Evolutionary conservation across 2,888 invertebrate genomes (phyloP).

Genomic region (Proisotoma minuta): DNA sequence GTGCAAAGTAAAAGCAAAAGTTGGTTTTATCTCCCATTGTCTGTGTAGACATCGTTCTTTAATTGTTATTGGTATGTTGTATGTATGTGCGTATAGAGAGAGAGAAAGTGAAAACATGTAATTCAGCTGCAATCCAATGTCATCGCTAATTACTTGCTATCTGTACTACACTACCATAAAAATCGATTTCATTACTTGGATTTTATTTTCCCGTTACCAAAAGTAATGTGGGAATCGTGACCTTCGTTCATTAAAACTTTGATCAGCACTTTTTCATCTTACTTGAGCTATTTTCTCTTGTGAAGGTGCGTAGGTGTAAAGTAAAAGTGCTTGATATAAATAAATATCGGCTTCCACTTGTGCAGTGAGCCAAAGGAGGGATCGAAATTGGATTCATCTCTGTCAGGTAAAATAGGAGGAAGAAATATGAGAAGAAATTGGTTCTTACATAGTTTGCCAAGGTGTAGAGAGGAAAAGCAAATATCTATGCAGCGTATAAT

Average conservation of each 20-base stretch:
- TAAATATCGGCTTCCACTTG: too few species aligned
- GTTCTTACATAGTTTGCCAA: too few species aligned
- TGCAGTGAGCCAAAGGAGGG: too few species aligned
- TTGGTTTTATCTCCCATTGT: background rate
- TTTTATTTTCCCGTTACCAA: background rate
- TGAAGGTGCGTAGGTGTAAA: too few species aligned
- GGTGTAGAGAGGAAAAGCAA: background rate
- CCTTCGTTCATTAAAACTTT: background rate
- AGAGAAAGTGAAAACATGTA: background rate
- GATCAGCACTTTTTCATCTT: background rate
- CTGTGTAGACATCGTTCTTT: background rate
- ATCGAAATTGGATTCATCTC: background rate
- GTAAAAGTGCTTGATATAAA: too few species aligned
- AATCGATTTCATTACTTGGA: background rate
- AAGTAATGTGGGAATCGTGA: constrained; percentile 2
- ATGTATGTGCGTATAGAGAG: background rate
- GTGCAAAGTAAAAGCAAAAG: background rate
- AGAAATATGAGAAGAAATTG: background rate
- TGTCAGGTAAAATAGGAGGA: constrained; percentile 2
- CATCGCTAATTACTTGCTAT: background rate
- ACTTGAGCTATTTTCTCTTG: too few species aligned
- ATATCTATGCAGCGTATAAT: background rate
- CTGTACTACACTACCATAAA: too few species aligned
- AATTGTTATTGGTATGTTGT: background rate
- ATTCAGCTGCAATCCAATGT: background rate